These are phyloP conservation scores for Atta texana DNA, from an alignment of 1,140 invertebrate species.

Conservation along the genomic window DNA sequence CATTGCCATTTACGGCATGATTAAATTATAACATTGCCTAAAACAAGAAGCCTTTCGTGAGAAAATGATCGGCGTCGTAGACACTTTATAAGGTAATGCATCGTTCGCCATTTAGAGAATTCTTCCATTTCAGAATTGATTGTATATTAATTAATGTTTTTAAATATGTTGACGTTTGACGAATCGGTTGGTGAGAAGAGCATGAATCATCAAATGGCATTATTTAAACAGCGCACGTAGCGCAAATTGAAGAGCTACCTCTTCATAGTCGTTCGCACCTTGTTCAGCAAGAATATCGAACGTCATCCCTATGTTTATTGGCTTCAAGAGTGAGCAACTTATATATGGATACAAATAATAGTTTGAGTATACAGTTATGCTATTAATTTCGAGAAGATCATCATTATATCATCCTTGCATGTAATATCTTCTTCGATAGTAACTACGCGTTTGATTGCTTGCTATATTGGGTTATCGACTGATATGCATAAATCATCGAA, in stretches of 20 bases:
- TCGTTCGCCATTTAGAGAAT: conserved; percentile 63
- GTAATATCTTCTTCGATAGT: conserved; percentile 2
- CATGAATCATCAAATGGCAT: conserved; percentile 64
- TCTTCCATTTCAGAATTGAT: conserved; percentile 51
- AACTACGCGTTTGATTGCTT: not conserved
- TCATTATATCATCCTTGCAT: not conserved
- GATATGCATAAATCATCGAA: not conserved
- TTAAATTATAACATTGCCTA: conserved; percentile 15
- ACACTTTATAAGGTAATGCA: conserved; percentile 49
- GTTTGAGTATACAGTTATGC: conserved; percentile 5
- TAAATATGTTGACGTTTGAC: conserved; percentile 24
- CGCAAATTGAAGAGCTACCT: conserved; percentile 15
- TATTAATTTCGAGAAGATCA: conserved; percentile 26
- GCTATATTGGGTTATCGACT: conserved; percentile 16
- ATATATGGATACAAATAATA: conserved; percentile 26
- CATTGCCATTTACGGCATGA: not conserved
- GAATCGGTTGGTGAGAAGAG: conserved; percentile 39
- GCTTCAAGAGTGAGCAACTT: not conserved
- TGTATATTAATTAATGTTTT: conserved; percentile 72
- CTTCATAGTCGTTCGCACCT: conserved; percentile 62
- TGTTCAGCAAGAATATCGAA: conserved; percentile 42
- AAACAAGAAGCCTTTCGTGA: conserved; percentile 50
- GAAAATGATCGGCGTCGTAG: conserved; percentile 47
- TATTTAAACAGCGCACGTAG: conserved; percentile 60
- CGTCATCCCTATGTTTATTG: conserved; percentile 20